A percentile compares a stretch with the other conserved stretches of the same genome.
Evolutionary conservation across 2,797 vertebrate genomes (phyloP).

Genomic region (Streptopelia turtur): DNA sequence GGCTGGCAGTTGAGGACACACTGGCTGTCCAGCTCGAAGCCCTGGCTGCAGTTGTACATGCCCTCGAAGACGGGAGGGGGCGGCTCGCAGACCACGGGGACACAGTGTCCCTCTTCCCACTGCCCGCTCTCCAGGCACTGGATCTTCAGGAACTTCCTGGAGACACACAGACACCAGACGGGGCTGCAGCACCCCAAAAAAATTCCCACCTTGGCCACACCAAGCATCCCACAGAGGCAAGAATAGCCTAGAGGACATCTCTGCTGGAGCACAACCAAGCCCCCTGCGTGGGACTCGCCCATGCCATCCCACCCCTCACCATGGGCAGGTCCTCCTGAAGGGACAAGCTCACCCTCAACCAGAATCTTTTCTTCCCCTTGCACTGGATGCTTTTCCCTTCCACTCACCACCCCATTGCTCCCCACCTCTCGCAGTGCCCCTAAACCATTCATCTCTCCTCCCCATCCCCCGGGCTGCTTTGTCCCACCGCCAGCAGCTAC

Average conservation of each 20-base stretch:
- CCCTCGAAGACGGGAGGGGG: conserved; percentile 88
- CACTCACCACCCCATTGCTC: background rate
- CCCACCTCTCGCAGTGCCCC: background rate
- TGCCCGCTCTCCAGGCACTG: conserved; percentile 89
- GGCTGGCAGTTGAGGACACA: conserved; percentile 86
- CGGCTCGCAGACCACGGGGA: conserved; percentile 86
- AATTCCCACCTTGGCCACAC: too few relatives aligned
- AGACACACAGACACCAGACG: conserved; percentile 9
- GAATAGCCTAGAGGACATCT: background rate
- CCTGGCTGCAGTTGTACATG: conserved; percentile 92
- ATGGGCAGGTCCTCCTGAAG: accelerated
- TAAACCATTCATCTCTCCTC: background rate
- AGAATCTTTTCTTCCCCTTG: background rate
- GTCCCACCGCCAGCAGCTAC: conserved; percentile 1
- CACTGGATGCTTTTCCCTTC: background rate
- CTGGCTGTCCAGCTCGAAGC: conserved; percentile 84
- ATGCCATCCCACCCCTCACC: background rate
- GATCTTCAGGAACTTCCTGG: conserved; percentile 90
- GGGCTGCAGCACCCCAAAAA: background rate
- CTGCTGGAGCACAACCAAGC: background rate
- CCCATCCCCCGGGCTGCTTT: background rate
- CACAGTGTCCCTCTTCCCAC: conserved; percentile 88
- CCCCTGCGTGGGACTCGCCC: accelerated
- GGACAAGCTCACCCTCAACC: background rate
- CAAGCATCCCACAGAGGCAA: background rate